Base-by-base conservation (phyloP, 2,113 vertebrate genomes). In the Prionailurus viverrinus region DNA sequence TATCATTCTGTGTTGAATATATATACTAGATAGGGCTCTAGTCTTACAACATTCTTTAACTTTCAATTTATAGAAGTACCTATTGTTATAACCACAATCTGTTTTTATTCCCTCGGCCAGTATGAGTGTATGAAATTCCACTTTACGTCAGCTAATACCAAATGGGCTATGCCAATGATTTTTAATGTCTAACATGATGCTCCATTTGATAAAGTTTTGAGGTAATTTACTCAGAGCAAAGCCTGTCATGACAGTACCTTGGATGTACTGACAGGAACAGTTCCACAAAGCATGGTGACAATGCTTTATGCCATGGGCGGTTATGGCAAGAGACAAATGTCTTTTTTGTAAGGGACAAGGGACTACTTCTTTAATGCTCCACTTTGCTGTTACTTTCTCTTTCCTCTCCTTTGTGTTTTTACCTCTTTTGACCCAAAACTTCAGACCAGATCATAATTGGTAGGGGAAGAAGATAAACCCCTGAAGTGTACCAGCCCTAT, bases 121-220 rank as follows among this genome's bases (percentile, higher is more conserved):
- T 53, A 41, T 14, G 41, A 78, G 73, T 84, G 7, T 95, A 6
- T 95, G 80, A 87, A 90, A 96, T 96, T 92, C 85, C 79, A 65
- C 89, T 97, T 97, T 71, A 91, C 48, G 89, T 92, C 80, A 73
- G 55, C 55, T 69, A 71, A 84, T 48, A 92, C 48, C 69, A 74
- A 91, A 71, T 36, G 19, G 91, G 78, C 25, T 65, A 65, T 21
- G 68, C 68, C 74, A 31, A 7, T 53, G 83, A 87, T 80, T 89
- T 93, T 83, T 76, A 96, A 88, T 69, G 87, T 96, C 95, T 90
- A 94, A 81, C 68, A 39, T 1, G 33, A 87, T 92, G 74, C 80
- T 87, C 65, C 41, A 81, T 69, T 80, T 91, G 78, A 58, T 71
- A 58, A 27, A 55, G 86, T 51, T 90, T 76, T 31, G 0, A 95